These are phyloP conservation scores for Pantherophis guttatus DNA, from an alignment of 2,113 vertebrate species.

Conservation along the genomic window DNA sequence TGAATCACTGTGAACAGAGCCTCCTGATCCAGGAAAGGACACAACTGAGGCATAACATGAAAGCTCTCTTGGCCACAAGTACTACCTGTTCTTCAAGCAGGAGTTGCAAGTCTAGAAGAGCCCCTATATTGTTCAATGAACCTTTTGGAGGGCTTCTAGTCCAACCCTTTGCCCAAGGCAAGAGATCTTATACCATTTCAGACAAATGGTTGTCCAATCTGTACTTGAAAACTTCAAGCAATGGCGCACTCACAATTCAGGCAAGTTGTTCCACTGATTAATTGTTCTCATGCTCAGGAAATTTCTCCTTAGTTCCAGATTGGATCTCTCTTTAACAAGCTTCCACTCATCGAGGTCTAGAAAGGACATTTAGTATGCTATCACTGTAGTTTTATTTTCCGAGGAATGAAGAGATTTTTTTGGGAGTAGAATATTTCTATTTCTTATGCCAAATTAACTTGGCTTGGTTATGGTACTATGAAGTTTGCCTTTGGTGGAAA, in stretches of 20 bases:
- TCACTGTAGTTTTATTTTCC: not conserved
- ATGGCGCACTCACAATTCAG: not conserved
- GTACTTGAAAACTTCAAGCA: not conserved
- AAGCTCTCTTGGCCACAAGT: not conserved
- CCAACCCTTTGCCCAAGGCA: not conserved
- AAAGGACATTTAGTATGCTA: not conserved
- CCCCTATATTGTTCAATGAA: no score
- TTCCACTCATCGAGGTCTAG: not conserved
- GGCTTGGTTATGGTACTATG: not conserved
- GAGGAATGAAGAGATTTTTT: not conserved
- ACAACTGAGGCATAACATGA: not conserved
- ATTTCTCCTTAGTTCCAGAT: not conserved
- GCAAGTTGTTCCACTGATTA: not conserved
- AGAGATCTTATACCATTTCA: not conserved
- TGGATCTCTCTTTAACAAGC: not conserved
- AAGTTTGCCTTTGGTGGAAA: not conserved
- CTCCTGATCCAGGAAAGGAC: not conserved
- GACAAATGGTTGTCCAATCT: not conserved
- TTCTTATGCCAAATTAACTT: not conserved
- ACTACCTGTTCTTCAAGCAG: not conserved
- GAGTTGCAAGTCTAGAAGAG: not conserved
- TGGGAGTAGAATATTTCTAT: not conserved
- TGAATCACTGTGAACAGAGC: not conserved
- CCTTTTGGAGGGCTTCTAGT: not conserved
- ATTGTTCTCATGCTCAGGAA: not conserved